phyloP scores from a whole-genome alignment of 2,113 vertebrate species.

The Tragelaphus scriptus region DNA sequence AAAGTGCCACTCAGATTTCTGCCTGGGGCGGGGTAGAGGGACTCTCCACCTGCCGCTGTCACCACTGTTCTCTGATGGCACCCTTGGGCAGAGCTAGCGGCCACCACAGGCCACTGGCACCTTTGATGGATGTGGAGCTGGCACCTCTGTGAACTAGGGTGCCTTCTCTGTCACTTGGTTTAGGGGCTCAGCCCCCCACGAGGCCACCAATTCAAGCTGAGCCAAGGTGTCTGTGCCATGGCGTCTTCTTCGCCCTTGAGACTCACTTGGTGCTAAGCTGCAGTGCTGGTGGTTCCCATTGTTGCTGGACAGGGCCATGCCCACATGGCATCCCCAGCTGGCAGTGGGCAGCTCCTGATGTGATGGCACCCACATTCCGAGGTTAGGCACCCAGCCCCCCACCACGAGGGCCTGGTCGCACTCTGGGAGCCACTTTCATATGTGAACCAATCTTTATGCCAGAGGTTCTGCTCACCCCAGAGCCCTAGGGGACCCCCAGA shows the following conservation, averaged over 20 bases:
- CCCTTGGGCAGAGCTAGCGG: neutral
- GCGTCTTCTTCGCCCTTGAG: neutral
- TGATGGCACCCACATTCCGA: accelerated
- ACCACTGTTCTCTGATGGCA: neutral
- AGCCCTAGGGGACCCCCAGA: neutral
- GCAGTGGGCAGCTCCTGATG: neutral
- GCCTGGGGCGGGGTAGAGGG: neutral
- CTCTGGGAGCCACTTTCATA: neutral
- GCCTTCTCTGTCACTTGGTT: neutral
- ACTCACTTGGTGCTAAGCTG: neutral
- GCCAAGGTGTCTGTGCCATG: too few relatives aligned
- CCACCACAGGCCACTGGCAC: neutral
- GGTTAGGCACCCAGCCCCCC: neutral
- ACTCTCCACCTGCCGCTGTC: accelerated
- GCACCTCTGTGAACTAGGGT: neutral
- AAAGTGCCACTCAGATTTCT: neutral
- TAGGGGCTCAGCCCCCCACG: neutral
- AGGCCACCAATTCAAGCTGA: neutral
- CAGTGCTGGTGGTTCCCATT: too few relatives aligned
- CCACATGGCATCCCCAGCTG: too few relatives aligned
- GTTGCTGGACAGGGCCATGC: neutral
- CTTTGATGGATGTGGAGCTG: accelerated
- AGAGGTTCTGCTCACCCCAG: neutral
- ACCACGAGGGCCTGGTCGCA: neutral
- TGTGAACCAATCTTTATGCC: neutral